These are phyloP conservation scores for Phallusia fumigata DNA, from an alignment of 23 tunicate genomes.

Conservation along the genomic window DNA sequence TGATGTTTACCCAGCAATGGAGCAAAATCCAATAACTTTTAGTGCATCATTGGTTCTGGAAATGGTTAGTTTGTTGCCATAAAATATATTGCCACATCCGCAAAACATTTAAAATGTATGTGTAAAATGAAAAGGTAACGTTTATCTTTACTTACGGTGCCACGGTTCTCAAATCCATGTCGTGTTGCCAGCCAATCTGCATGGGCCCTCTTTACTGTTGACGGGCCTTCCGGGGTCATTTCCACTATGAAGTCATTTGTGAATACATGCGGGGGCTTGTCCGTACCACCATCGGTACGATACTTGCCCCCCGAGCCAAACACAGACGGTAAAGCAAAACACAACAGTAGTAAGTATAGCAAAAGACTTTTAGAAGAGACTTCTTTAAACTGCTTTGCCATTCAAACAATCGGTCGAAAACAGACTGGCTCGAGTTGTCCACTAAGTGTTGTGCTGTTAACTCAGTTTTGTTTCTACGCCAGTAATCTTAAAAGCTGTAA, in stretches of 20 bases:
- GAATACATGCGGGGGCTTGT: slow-evolving; percentile 11
- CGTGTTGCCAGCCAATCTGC: slow-evolving; percentile 72
- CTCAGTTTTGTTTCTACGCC: too few species aligned
- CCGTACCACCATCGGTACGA: background rate
- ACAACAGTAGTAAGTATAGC: background rate
- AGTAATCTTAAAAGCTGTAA: too few species aligned
- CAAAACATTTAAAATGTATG: background rate
- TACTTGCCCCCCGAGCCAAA: background rate
- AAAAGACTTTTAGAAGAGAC: background rate
- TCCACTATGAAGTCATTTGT: slow-evolving; percentile 75
- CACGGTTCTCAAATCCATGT: slow-evolving; percentile 83
- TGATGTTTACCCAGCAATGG: too few species aligned
- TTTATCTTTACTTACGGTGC: slow-evolving; percentile 42
- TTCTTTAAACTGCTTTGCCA: background rate
- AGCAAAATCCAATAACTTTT: too few species aligned
- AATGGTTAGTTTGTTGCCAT: background rate
- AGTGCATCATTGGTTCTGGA: too few species aligned
- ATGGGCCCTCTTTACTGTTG: slow-evolving; percentile 37
- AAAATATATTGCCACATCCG: background rate
- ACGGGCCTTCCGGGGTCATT: slow-evolving; percentile 34
- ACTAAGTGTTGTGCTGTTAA: too few species aligned
- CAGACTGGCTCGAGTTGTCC: too few species aligned
- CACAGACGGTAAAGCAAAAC: background rate
- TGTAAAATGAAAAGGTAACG: too few species aligned
- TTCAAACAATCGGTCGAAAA: background rate